Conservation (phyloP, 2,888 invertebrate genomes). For the Melanchra persicariae region DNA sequence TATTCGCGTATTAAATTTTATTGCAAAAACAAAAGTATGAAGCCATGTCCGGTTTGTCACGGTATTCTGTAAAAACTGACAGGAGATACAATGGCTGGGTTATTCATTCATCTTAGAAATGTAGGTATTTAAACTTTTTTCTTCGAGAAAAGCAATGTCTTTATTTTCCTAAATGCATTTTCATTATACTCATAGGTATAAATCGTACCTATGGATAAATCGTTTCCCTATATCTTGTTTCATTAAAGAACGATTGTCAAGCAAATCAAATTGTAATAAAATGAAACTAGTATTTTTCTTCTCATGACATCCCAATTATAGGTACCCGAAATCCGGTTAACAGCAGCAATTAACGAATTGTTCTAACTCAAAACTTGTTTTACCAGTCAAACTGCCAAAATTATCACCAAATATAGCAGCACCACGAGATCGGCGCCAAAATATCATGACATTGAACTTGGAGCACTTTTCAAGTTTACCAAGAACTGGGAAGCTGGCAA, state of each 20-base stretch:
- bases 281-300: neutral
- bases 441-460: constrained; percentile 61
- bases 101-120: neutral
- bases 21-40: constrained; percentile 19
- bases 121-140: neutral
- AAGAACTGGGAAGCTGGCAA: constrained; percentile 18
- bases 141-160: neutral
- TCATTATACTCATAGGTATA: neutral
- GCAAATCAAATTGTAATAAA: neutral
- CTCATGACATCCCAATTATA: neutral
- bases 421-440: constrained; percentile 4
- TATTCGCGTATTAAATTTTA: constrained; percentile 56
- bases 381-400: constrained; percentile 23
- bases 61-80: neutral
- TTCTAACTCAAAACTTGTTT: neutral
- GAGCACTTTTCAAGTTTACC: constrained; percentile 18
- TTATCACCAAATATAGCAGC: constrained; percentile 10
- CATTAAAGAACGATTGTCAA: neutral
- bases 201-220: neutral
- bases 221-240: neutral
- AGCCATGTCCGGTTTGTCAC: constrained; percentile 7
- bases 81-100: neutral
- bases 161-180: neutral
- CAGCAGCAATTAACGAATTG: constrained; percentile 1
- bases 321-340: neutral